Evolutionary conservation across 2,797 vertebrate genomes (phyloP), one percentile per base, ranked within the genome.

Genomic region (Melanotaenia boesemani): DNA sequence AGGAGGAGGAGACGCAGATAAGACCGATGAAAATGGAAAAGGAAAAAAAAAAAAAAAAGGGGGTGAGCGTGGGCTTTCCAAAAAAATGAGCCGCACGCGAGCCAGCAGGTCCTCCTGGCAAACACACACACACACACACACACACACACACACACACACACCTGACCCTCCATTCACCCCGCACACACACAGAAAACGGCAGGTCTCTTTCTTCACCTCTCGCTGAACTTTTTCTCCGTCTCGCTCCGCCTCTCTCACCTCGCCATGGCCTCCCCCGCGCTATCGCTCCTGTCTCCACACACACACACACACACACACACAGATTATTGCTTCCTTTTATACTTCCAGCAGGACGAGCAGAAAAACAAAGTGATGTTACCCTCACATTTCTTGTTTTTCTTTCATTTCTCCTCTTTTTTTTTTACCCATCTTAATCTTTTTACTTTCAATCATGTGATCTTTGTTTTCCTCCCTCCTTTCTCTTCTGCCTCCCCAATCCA

Each of bases 221-320:
- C 55, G 67, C 89, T 95, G 96, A 96, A 95, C 78, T 87, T 88
- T 66, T 59, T 88, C 94, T 92, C 86, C 34, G 68, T 92, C 88
- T 89, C 80, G 72, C 91, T 92, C 91, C 94, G 87, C 94, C 93
- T 93, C 95, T 91, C 95, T 97, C 96, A 98, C 97, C 97, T 97
- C 95, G 79, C 79, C 62, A 48, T 97, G 97, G 98, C 97, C 97
- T 95, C 95, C 90, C 93, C 93, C 92, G 94, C 89, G 84, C 95
- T 96, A 95, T 96, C 89, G 78, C 88, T 92, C 77, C 85, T 44
- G 81, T 86, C 86, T 85, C 79, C 72, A 24, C 78, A 56, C 63
- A 59, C 90, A 88, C 92, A 92, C n/a, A 88, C 92, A 92, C n/a
- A 67, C 72, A 24, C 78, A 56, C 64, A 59, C 90, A 88, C 92